Base-by-base conservation (phyloP, 2,888 invertebrate species). In the Eupithecia tripunctaria region DNA sequence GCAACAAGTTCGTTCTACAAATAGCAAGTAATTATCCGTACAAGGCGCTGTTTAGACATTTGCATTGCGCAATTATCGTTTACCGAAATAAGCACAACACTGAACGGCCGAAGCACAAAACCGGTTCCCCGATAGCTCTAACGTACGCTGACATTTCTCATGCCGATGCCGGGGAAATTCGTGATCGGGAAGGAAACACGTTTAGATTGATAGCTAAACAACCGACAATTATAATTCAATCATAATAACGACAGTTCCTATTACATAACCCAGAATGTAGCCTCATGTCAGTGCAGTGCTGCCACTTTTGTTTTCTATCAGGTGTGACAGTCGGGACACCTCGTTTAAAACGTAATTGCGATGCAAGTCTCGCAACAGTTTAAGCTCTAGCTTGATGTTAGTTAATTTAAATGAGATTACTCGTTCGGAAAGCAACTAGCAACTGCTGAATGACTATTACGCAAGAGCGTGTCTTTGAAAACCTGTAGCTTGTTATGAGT, bases 111-210 rank as follows among this genome's bases (percentile, higher is more conserved):
- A 70, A 67, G 69, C 79, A 79, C 81, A 77, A 81, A 82, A 89
- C 89, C 82, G 84, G 89, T 89, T 88, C 78, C 80, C 80, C 76
- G 51, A 47, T 36, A 36, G 36, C 36, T 36, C 82, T 41, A 63
- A 84, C 84, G 84, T 79, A 85, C 85, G 85, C 87, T 89, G 89
- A 89, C 89, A 89, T 90, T 90, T 89, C 88, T 83, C 89, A 88
- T 88, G 89, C 84, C 80, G 82, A 88, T 88, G 89, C 84, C 80
- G 82, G 88, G 85, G 88, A 89, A 87, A 88, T 88, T 90, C 88
- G 88, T 88, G 87, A 88, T 87, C 87, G 86, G 84, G 86, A 88
- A 89, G 89, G 88, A 87, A 88, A 85, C 85, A 77, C 76, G 82
- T 82, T 83, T 76, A 84, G 85, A 84, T 86, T 86, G 86, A 89